Evolutionary conservation across 1,140 invertebrate species (phyloP).

Genomic region (Lepidostoma basale): DNA sequence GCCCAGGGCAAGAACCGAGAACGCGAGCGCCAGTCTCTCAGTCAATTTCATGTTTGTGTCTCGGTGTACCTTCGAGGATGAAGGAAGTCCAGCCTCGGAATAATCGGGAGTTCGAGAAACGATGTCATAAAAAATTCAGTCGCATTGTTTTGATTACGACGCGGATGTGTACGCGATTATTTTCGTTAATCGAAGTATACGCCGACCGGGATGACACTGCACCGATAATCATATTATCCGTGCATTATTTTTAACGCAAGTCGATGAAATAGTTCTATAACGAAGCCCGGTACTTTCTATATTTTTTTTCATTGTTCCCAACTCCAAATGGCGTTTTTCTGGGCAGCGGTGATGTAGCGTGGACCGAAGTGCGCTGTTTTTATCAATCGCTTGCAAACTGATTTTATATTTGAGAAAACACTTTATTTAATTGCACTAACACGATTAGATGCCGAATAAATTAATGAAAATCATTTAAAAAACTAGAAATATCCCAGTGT

Average conservation of each 20-base stretch:
- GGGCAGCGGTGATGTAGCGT: background rate
- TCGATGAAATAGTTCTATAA: background rate
- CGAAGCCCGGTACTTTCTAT: slow-evolving; percentile 14
- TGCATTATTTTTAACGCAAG: background rate
- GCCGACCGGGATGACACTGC: background rate
- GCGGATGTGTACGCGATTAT: background rate
- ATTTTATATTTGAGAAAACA: too few species aligned
- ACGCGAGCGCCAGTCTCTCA: background rate
- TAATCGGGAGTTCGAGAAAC: slow-evolving; percentile 23
- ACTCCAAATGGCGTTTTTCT: slow-evolving; percentile 27
- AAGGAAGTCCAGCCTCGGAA: background rate
- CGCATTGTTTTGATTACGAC: slow-evolving; percentile 23
- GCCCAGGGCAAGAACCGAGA: background rate
- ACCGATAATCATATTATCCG: slow-evolving; percentile 1
- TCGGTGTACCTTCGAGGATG: background rate
- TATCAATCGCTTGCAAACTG: too few species aligned
- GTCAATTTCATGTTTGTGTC: background rate
- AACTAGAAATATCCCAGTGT: too few species aligned
- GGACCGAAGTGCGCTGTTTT: background rate
- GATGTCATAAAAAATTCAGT: slow-evolving; percentile 30
- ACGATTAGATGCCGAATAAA: too few species aligned
- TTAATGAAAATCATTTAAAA: too few species aligned
- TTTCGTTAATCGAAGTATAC: background rate
- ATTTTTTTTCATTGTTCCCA: slow-evolving; percentile 31
- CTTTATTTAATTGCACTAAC: too few species aligned